A percentile compares a stretch with the other conserved stretches of the same genome.
phyloP scores from a whole-genome alignment of 2,113 vertebrate genomes.

The Amblyornis subalaris region DNA sequence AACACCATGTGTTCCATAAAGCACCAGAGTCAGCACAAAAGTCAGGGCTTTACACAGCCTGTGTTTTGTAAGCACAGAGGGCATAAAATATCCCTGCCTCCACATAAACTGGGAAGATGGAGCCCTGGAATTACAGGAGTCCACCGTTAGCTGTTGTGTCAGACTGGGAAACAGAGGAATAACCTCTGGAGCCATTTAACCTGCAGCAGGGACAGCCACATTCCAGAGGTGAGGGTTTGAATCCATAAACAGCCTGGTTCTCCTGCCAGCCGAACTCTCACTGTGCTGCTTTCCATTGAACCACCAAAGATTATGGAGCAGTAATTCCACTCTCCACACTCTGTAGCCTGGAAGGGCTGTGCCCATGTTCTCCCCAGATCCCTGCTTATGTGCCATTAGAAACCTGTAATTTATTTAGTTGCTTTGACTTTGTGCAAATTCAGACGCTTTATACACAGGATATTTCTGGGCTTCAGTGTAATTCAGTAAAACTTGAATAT shows the following conservation, averaged over 20 bases:
- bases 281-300: background rate
- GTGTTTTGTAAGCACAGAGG: background rate
- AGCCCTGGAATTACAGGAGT: background rate
- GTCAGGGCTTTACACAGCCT: background rate
- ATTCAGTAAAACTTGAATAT: background rate
- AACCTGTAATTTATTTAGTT: background rate
- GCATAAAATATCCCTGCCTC: background rate
- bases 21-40: background rate
- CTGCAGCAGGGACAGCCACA: background rate
- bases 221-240: background rate
- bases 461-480: background rate
- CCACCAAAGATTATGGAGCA: rapidly evolving
- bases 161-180: background rate
- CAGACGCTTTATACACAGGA: rapidly evolving
- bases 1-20: background rate
- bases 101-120: background rate
- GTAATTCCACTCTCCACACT: background rate
- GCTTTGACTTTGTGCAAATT: background rate
- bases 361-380: rapidly evolving
- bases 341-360: background rate
- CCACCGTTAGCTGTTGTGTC: rapidly evolving
- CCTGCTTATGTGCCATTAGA: background rate
- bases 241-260: rapidly evolving
- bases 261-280: background rate
- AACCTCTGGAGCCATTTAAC: background rate